phyloP scores from a whole-genome alignment of 2,113 vertebrate genomes.

The Microtus pennsylvanicus region DNA sequence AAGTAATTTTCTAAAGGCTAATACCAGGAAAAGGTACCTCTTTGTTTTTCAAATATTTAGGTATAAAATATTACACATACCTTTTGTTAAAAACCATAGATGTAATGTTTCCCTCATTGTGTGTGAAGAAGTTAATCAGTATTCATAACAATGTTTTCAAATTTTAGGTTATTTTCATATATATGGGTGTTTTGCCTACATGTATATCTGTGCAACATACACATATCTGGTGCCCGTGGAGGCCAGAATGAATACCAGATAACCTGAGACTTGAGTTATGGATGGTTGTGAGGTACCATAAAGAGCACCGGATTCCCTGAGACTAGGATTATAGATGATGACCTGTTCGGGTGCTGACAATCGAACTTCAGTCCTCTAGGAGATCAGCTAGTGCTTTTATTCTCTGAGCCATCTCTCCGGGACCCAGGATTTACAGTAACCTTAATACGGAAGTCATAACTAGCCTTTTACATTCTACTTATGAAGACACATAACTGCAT shows the following conservation, averaged over 20 bases:
- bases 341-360: not conserved
- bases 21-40: not conserved
- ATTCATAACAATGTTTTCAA: not conserved
- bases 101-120: not conserved
- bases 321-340: not conserved
- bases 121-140: not conserved
- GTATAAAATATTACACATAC: not conserved
- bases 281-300: not conserved
- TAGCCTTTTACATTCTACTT: not conserved
- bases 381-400: not conserved
- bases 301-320: not conserved
- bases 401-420: not conserved
- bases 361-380: not conserved
- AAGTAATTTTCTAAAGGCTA: slow-evolving; percentile 8
- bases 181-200: not conserved
- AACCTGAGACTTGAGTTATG: not conserved
- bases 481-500: not conserved
- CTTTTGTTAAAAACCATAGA: slow-evolving; percentile 4
- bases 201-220: not conserved
- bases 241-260: not conserved
- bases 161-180: not conserved
- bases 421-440: not conserved
- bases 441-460: not conserved
- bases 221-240: not conserved
- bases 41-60: not conserved